These are phyloP conservation scores for Podarcis siculus DNA, from an alignment of 2,797 vertebrate species.

Conservation along the genomic window DNA sequence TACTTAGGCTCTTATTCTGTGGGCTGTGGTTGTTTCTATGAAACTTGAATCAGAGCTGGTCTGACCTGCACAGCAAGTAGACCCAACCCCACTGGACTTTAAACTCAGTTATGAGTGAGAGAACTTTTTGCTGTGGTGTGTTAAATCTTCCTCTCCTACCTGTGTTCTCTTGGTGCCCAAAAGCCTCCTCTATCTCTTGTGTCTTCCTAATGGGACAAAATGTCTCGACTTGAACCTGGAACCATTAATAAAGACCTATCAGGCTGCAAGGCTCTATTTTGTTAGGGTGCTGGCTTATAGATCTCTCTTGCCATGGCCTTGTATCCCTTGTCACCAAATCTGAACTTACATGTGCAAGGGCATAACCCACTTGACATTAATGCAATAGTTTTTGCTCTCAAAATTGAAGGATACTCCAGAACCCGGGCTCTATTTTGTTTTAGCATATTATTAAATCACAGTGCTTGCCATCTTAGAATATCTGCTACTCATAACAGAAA, in stretches of 20 bases:
- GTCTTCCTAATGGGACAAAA: background rate
- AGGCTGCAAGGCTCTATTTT: background rate
- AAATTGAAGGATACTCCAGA: background rate
- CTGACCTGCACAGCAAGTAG: conserved; percentile 3
- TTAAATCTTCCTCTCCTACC: background rate
- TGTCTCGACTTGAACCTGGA: background rate
- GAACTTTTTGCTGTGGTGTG: background rate
- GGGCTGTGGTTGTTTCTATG: conserved; percentile 11
- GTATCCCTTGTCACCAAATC: background rate
- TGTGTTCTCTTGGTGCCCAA: background rate
- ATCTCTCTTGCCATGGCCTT: background rate
- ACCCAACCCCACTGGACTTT: conserved; percentile 5
- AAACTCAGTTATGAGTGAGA: background rate
- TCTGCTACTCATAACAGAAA: background rate
- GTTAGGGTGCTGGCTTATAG: background rate
- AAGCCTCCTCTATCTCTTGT: background rate
- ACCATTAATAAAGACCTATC: background rate
- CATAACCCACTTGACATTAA: background rate
- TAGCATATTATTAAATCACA: background rate
- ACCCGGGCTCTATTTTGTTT: background rate
- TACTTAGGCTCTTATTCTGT: background rate
- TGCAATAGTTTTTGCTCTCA: background rate
- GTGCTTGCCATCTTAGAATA: background rate
- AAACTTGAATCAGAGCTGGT: conserved; percentile 23
- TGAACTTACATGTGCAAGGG: too few species aligned